phyloP scores from a whole-genome alignment of 1,140 invertebrate species.

The Drosophila erecta region DNA sequence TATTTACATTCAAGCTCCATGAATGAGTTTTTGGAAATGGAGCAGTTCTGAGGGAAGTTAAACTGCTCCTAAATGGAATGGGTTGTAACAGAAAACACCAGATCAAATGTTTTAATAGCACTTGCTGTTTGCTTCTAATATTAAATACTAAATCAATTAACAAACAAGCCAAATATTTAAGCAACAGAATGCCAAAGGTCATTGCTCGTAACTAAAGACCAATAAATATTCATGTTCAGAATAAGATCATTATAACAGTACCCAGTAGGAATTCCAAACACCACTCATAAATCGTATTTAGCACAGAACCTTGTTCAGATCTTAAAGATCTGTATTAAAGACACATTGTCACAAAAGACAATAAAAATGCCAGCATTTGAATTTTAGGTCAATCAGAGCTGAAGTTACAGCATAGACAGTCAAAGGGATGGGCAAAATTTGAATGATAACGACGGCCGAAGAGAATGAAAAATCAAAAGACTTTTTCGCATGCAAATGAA shows the following conservation, averaged over 20 bases:
- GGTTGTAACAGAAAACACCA: neutral
- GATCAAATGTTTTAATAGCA: neutral
- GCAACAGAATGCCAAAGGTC: slow-evolving; percentile 31
- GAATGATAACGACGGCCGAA: slow-evolving; percentile 41
- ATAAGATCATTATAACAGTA: slow-evolving; percentile 59
- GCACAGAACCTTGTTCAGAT: slow-evolving; percentile 41
- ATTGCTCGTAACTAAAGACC: slow-evolving; percentile 39
- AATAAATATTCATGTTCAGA: slow-evolving; percentile 31
- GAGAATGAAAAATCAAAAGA: slow-evolving; percentile 51
- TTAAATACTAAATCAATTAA: neutral
- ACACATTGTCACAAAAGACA: slow-evolving; percentile 31
- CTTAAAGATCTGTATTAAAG: slow-evolving; percentile 20
- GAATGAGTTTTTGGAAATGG: neutral
- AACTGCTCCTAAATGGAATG: too few species aligned
- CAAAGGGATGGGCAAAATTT: slow-evolving; percentile 30
- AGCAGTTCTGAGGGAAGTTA: neutral
- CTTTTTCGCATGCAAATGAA: slow-evolving; percentile 65
- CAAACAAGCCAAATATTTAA: neutral
- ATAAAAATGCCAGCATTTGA: slow-evolving; percentile 12
- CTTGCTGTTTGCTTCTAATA: neutral
- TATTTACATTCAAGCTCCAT: too few species aligned
- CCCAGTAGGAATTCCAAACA: slow-evolving; percentile 18
- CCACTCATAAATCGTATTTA: slow-evolving; percentile 58
- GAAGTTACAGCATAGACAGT: slow-evolving; percentile 37
- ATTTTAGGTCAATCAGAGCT: slow-evolving; percentile 48